Conservation (phyloP, 1,140 invertebrate species). For the Plectrocnemia conspersa region DNA sequence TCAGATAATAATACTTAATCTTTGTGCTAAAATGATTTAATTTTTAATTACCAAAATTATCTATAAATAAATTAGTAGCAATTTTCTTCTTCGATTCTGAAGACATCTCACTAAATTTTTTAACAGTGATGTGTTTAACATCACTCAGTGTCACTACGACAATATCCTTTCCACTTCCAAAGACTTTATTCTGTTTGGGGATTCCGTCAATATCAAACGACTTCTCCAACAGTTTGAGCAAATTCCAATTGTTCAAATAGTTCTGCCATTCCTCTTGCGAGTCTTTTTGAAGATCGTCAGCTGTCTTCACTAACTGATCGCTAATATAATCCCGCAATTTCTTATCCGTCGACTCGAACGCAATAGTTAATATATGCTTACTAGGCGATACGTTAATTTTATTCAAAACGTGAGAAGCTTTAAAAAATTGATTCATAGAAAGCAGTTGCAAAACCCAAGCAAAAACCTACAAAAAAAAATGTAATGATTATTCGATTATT, state of each 20-base stretch:
- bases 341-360: slow-evolving; percentile 49
- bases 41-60: slow-evolving; percentile 49
- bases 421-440: slow-evolving; percentile 57
- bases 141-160: slow-evolving; percentile 48
- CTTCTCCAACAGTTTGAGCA: slow-evolving; percentile 52
- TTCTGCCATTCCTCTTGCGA: slow-evolving; percentile 45
- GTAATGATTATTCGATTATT: too few relatives aligned
- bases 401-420: slow-evolving; percentile 58
- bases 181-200: slow-evolving; percentile 50
- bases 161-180: slow-evolving; percentile 43
- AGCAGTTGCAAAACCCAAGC: slow-evolving; percentile 59
- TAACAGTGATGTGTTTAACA: slow-evolving; percentile 47
- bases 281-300: slow-evolving; percentile 41
- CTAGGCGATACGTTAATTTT: slow-evolving; percentile 56
- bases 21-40: neutral
- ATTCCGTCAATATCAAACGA: slow-evolving; percentile 48
- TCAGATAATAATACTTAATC: too few relatives aligned
- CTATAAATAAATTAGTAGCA: slow-evolving; percentile 52
- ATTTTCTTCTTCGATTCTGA: slow-evolving; percentile 51
- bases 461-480: slow-evolving; percentile 52
- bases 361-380: slow-evolving; percentile 53
- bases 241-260: slow-evolving; percentile 53
- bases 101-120: slow-evolving; percentile 48
- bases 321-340: slow-evolving; percentile 57
- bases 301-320: slow-evolving; percentile 51